phyloP scores from a whole-genome alignment of 2,888 invertebrate species.

The Parnassius smintheus region DNA sequence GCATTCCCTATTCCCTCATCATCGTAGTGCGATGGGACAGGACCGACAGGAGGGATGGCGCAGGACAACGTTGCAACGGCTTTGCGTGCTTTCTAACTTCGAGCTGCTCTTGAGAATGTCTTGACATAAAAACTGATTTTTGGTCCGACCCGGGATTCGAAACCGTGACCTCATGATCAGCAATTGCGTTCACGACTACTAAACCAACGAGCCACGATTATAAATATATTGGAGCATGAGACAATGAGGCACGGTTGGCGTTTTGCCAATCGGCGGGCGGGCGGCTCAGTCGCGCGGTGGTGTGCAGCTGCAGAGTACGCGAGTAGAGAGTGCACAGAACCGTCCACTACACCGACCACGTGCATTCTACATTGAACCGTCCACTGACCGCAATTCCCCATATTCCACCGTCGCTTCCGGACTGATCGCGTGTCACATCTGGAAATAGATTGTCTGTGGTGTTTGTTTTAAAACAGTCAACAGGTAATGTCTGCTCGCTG shows the following conservation, averaged over 20 bases:
- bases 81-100: too few species aligned
- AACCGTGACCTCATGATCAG: too few species aligned
- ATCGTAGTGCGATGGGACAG: too few species aligned
- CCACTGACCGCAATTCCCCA: slow-evolving; percentile 5
- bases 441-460: slow-evolving; percentile 12
- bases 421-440: slow-evolving; percentile 8
- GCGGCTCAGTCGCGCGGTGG: neutral
- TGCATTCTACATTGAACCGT: neutral
- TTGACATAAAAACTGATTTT: too few species aligned
- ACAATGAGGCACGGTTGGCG: slow-evolving; percentile 12
- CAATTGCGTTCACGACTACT: too few species aligned
- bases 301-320: neutral
- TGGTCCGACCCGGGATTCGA: too few species aligned
- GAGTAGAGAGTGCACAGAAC: neutral
- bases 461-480: neutral
- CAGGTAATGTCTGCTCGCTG: neutral
- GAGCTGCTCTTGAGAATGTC: too few species aligned
- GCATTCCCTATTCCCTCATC: too few species aligned
- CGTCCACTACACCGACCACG: neutral
- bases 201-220: slow-evolving; percentile 1
- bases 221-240: slow-evolving; percentile 12
- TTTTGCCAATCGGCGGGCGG: slow-evolving; percentile 12
- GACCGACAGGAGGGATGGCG: too few species aligned
- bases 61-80: too few species aligned
- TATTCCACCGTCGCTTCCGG: slow-evolving; percentile 13